Evolutionary conservation across 2,797 vertebrate species (phyloP).

Genomic region (Rhodeus uyekii): DNA sequence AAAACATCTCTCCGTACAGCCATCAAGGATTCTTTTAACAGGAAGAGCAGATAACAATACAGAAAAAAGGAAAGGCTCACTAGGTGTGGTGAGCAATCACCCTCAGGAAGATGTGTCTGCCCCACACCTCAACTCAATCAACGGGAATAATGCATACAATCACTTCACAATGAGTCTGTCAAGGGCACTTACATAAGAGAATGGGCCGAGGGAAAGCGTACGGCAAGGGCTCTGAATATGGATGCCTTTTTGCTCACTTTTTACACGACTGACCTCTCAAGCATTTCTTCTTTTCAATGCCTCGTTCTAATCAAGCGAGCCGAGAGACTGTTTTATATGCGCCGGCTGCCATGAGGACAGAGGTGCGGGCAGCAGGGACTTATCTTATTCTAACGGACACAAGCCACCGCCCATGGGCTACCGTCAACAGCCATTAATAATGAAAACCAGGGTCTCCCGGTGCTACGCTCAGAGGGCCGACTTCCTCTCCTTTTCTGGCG

Average conservation of each 20-base stretch:
- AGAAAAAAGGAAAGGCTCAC: background rate
- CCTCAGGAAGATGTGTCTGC: constrained; percentile 39
- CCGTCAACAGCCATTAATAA: constrained; percentile 57
- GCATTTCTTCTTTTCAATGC: constrained; percentile 27
- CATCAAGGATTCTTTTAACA: constrained; percentile 18
- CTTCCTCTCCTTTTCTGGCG: constrained; percentile 7
- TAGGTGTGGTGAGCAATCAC: constrained; percentile 33
- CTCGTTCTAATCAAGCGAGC: constrained; percentile 45
- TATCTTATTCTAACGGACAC: constrained; percentile 35
- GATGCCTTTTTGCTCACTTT: constrained; percentile 46
- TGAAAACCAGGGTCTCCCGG: constrained; percentile 41
- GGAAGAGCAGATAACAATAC: constrained; percentile 6
- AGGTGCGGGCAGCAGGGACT: constrained; percentile 32
- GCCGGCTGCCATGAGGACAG: constrained; percentile 12
- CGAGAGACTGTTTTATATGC: constrained; percentile 41
- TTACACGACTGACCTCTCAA: constrained; percentile 29
- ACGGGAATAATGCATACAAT: constrained; percentile 54
- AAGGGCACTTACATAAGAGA: constrained; percentile 55
- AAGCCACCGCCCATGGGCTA: constrained; percentile 44
- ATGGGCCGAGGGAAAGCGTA: constrained; percentile 34
- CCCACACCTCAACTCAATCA: constrained; percentile 54
- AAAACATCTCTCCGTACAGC: background rate
- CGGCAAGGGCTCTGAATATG: constrained; percentile 46
- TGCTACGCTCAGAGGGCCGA: constrained; percentile 11
- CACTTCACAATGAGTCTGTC: constrained; percentile 44